These are phyloP conservation scores for Mythimna albipuncta DNA, from an alignment of 2,888 invertebrate genomes.

Conservation along the genomic window DNA sequence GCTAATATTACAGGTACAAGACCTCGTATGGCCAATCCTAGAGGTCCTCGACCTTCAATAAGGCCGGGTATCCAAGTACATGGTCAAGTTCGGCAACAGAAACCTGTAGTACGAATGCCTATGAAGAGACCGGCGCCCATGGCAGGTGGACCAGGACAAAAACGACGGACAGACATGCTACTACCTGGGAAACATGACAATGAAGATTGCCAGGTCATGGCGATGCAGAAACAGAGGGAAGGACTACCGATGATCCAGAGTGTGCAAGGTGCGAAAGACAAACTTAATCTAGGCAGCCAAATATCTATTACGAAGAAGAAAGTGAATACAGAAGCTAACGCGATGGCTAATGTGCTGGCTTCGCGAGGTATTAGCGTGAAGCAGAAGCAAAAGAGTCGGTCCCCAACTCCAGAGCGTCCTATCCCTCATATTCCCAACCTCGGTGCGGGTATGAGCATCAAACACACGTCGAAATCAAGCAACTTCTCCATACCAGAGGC, in stretches of 20 bases:
- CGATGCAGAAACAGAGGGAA: conserved; percentile 93
- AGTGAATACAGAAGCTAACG: conserved; percentile 93
- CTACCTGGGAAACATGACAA: conserved; percentile 93
- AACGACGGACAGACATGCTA: conserved; percentile 91
- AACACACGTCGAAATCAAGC: conserved; percentile 86
- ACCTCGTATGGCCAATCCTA: conserved; percentile 80
- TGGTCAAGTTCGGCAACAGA: conserved; percentile 81
- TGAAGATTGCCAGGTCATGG: conserved; percentile 94
- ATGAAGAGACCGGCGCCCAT: conserved; percentile 80
- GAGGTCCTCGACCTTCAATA: conserved; percentile 80
- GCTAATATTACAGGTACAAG: conserved; percentile 77
- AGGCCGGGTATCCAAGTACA: conserved; percentile 86
- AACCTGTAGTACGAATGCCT: conserved; percentile 82
- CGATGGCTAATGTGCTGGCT: conserved; percentile 94
- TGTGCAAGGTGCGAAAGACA: conserved; percentile 92
- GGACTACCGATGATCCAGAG: conserved; percentile 94
- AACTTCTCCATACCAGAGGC: conserved; percentile 86
- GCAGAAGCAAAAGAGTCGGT: conserved; percentile 90
- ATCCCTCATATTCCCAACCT: conserved; percentile 87
- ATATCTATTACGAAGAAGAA: conserved; percentile 92
- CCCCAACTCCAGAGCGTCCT: conserved; percentile 85
- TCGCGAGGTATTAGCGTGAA: conserved; percentile 95
- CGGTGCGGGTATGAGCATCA: conserved; percentile 89
- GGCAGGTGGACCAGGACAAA: conserved; percentile 76
- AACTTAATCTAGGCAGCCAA: conserved; percentile 93